Percentiles rank a stretch among this genome's conserved stretches.
Evolutionary conservation across 1,140 invertebrate species (phyloP).

Genomic region (Drosophila mojavensis): DNA sequence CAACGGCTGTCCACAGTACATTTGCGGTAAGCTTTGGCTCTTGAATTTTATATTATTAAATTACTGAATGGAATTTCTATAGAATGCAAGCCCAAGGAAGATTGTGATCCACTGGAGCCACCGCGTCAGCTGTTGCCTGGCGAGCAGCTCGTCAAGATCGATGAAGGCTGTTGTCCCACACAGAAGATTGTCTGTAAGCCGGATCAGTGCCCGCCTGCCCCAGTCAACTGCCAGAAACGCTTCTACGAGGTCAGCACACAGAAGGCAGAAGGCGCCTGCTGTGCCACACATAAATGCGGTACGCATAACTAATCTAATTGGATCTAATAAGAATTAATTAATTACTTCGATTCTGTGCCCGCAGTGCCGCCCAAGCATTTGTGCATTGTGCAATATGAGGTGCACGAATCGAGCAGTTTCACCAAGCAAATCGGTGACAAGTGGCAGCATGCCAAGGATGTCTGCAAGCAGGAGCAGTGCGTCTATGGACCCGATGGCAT

Average conservation of each 20-base stretch:
- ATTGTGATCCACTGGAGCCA: slow-evolving; percentile 86
- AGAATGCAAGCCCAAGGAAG: slow-evolving; percentile 89
- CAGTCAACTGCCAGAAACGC: slow-evolving; percentile 85
- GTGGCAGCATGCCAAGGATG: slow-evolving; percentile 84
- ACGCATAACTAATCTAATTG: slow-evolving; percentile 43
- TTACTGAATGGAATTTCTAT: neutral
- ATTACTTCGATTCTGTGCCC: neutral
- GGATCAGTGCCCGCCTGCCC: slow-evolving; percentile 86
- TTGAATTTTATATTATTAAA: neutral
- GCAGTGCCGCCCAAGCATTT: slow-evolving; percentile 88
- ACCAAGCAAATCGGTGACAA: slow-evolving; percentile 85
- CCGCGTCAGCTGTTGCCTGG: slow-evolving; percentile 86
- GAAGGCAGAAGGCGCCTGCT: slow-evolving; percentile 86
- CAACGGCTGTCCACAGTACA: slow-evolving; percentile 88
- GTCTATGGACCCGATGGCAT: slow-evolving; percentile 84
- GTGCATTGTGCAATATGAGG: slow-evolving; percentile 86
- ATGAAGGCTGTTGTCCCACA: slow-evolving; percentile 89
- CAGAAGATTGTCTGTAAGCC: slow-evolving; percentile 86
- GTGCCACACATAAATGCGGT: slow-evolving; percentile 88
- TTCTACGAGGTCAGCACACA: slow-evolving; percentile 85
- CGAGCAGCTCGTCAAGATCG: slow-evolving; percentile 86
- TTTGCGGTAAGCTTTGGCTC: slow-evolving; percentile 86
- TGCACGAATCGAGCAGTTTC: slow-evolving; percentile 85
- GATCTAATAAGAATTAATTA: neutral
- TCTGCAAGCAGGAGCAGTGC: slow-evolving; percentile 87